Conservation (phyloP, 2,888 invertebrate species). For the Lycaena phlaeas region DNA sequence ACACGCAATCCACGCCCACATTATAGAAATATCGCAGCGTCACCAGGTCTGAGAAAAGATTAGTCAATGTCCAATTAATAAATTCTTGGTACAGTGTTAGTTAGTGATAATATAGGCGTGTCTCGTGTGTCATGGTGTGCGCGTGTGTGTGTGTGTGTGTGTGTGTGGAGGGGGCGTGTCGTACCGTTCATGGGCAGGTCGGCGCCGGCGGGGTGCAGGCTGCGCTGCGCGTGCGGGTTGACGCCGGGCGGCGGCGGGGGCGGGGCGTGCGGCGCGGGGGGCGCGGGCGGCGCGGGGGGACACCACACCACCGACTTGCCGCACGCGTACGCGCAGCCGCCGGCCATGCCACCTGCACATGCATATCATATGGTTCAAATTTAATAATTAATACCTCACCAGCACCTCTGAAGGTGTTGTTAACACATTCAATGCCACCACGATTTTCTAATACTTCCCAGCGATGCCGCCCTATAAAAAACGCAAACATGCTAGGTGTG, state of each 20-base stretch:
- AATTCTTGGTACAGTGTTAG: too few species aligned
- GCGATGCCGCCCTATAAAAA: too few species aligned
- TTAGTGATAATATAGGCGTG: too few species aligned
- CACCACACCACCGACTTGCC: conserved; percentile 45
- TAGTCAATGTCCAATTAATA: not conserved
- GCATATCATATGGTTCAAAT: too few species aligned
- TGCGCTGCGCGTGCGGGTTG: conserved; percentile 40
- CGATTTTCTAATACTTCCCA: too few species aligned
- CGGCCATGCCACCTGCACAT: conserved; percentile 15
- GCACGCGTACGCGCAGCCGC: conserved; percentile 33
- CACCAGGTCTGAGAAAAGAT: conserved; percentile 53
- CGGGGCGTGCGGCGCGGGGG: conserved; percentile 22
- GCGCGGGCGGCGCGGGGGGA: conserved; percentile 27
- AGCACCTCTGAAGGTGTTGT: too few species aligned
- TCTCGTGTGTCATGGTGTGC: not conserved
- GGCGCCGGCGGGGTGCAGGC: conserved; percentile 63
- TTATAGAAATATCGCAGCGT: conserved; percentile 79
- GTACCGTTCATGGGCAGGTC: conserved; percentile 74
- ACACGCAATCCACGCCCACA: conserved; percentile 75
- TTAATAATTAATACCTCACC: too few species aligned
- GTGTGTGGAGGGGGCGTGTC: conserved; percentile 2
- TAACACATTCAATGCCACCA: too few species aligned
- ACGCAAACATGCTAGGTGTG: too few species aligned
- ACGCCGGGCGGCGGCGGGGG: conserved; percentile 28
- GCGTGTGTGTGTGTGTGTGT: too few species aligned